These are phyloP conservation scores for Cryptotis parvus DNA, from an alignment of 2,113 vertebrate genomes.

Conservation along the genomic window DNA sequence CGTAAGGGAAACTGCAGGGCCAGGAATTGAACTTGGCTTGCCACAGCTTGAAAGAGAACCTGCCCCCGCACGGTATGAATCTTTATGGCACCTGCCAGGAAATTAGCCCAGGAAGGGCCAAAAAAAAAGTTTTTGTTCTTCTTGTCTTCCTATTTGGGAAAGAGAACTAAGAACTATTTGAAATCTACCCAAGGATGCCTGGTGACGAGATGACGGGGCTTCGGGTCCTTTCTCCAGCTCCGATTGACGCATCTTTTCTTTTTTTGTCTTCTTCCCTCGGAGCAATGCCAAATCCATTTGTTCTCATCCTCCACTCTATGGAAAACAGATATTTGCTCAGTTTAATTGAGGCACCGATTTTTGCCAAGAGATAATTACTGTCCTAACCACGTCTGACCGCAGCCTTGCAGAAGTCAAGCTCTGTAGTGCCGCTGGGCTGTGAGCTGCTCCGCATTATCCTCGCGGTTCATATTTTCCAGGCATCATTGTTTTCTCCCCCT, in stretches of 20 bases:
- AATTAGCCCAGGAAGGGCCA: constrained; percentile 1
- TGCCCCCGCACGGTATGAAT: background rate
- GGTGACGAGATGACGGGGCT: background rate
- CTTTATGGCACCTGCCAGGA: background rate
- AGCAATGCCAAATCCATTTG: constrained; percentile 79
- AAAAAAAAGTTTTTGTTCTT: background rate
- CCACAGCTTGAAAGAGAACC: too few relatives aligned
- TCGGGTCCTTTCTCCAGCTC: constrained; percentile 73
- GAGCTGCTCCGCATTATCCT: constrained; percentile 64
- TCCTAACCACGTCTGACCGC: constrained; percentile 61
- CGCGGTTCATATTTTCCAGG: constrained; percentile 65
- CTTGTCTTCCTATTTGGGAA: constrained; percentile 55
- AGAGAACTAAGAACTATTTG: constrained; percentile 59
- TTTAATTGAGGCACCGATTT: constrained; percentile 82
- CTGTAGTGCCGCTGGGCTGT: constrained; percentile 71
- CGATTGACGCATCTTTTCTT: constrained; percentile 72
- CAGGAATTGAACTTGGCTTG: too few relatives aligned
- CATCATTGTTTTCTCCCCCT: constrained; percentile 45
- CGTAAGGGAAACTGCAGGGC: too few relatives aligned
- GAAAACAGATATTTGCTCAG: constrained; percentile 79
- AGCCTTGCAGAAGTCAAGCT: constrained; percentile 78
- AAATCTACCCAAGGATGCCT: constrained; percentile 62
- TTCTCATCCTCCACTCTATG: constrained; percentile 71
- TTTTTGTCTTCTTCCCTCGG: constrained; percentile 61
- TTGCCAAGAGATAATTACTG: constrained; percentile 81